phyloP scores from a whole-genome alignment of 2,888 invertebrate species.

The Eledona agricola region DNA sequence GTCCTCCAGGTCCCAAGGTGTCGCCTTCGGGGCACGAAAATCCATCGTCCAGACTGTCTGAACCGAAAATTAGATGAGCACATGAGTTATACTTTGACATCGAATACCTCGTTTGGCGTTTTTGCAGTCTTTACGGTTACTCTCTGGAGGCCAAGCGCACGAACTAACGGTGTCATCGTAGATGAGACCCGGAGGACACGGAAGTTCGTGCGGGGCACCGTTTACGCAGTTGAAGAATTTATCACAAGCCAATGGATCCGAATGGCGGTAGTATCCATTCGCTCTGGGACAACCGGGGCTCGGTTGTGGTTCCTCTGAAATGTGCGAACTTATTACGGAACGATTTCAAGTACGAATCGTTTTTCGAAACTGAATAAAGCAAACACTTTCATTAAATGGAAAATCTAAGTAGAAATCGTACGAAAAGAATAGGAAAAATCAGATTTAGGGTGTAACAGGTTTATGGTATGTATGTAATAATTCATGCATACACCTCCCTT shows the following conservation, averaged over 20 bases:
- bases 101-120: constrained; percentile 65
- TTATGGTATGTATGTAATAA: too few species aligned
- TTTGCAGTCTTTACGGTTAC: constrained; percentile 66
- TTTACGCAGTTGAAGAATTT: constrained; percentile 83
- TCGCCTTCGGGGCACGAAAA: constrained; percentile 79
- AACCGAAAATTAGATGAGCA: not conserved
- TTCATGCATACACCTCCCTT: too few species aligned
- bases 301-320: constrained; percentile 77
- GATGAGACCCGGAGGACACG: constrained; percentile 78
- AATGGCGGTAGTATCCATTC: constrained; percentile 81
- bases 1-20: constrained; percentile 72
- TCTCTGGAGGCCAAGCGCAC: constrained; percentile 78
- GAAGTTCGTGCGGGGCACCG: constrained; percentile 72
- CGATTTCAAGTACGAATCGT: not conserved
- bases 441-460: too few species aligned
- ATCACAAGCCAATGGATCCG: constrained; percentile 77
- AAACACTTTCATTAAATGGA: too few species aligned
- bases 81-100: constrained; percentile 49
- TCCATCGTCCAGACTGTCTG: constrained; percentile 78
- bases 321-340: constrained; percentile 16
- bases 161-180: constrained; percentile 78
- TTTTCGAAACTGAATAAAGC: not conserved
- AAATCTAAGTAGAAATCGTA: too few species aligned
- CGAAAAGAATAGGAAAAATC: too few species aligned
- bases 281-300: constrained; percentile 78